A percentile compares a stretch with the other conserved stretches of the same genome.
These are phyloP conservation scores for Nomada ruficornis DNA, from an alignment of 2,888 invertebrate species.

Conservation along the genomic window DNA sequence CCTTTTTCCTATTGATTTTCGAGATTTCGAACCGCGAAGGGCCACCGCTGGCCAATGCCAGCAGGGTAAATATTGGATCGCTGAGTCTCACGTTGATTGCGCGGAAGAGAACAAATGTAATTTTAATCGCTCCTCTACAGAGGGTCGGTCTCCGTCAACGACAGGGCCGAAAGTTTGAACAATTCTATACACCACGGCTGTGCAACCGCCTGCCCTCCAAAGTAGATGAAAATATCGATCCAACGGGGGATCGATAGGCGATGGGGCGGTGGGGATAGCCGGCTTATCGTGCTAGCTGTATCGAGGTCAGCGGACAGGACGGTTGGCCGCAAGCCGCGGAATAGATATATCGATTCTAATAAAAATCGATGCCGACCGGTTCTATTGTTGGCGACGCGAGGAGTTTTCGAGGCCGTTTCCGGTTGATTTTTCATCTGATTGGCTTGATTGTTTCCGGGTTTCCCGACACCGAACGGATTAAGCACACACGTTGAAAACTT, in stretches of 20 bases:
- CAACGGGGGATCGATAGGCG: conserved; percentile 17
- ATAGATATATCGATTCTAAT: conserved; percentile 41
- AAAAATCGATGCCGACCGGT: conserved; percentile 59
- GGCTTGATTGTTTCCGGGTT: conserved; percentile 13
- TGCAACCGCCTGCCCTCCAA: background rate
- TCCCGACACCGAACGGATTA: conserved; percentile 11
- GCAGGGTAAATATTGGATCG: conserved; percentile 71
- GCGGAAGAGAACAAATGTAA: conserved; percentile 72
- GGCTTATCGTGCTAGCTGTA: conserved; percentile 30
- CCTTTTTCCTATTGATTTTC: conserved; percentile 70
- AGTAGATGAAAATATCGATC: conserved; percentile 51
- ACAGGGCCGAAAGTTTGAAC: conserved; percentile 44
- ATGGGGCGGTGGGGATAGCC: background rate
- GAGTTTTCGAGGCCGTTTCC: conserved; percentile 45
- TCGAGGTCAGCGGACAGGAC: conserved; percentile 62
- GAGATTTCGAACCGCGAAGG: conserved; percentile 70
- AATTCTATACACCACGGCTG: background rate
- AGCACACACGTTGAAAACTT: background rate
- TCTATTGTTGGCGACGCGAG: conserved; percentile 41
- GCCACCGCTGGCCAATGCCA: conserved; percentile 54
- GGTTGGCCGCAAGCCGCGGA: conserved; percentile 41
- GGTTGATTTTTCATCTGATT: conserved; percentile 32
- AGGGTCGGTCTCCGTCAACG: conserved; percentile 15
- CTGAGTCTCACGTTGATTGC: conserved; percentile 72
- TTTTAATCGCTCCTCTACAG: conserved; percentile 64